Base-by-base conservation (phyloP, 2,113 vertebrate species). In the Triplophysa dalaica region DNA sequence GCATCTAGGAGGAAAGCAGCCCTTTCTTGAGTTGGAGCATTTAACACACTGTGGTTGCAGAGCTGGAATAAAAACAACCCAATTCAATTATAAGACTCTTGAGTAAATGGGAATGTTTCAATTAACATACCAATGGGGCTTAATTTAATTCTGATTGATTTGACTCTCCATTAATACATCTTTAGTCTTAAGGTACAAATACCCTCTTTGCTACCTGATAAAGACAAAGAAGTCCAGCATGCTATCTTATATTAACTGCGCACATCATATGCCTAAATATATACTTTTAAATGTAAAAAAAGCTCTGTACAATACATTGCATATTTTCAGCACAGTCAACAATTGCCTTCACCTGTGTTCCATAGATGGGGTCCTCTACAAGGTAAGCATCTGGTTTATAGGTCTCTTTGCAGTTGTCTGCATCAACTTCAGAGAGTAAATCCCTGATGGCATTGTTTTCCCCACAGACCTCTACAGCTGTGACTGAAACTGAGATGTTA, bases 401-500 rank as follows among this genome's bases (percentile, higher is more conserved):
- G 80, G 94, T 95, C 38, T 96, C 94, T 86, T 96, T 94, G 24
- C 94, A 85, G 61, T 93, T 94, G 85, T 95, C 94, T 0, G 91
- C 92, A 72, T 93, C 94, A 8, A 96, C 94, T 81, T 96, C 96
- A 0, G 95, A 94, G 80, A 99, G 90, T 26, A 99, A 92, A 84
- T 99, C 98, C 82, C 94, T 94, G 50, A 98, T 90, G 2, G 94
- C 95, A 90, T 99, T 97, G 61, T 97, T 96, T 83, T 96, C 96
- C 2, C 96, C 98, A 77, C 95, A 98, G 78, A 99, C 94, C 86
- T 99, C 98, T 7, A 99, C 92, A 0, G 98, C 98, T 1, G 98
- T 98, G 85, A 98, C 95, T 0, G 96, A 96, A n/a, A 99, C 96
- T 0, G 94, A 95, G 89, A 98, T 95, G 10, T 95, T 94, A 0